Conservation (phyloP, 2,113 vertebrate species). For the Melozone crissalis region DNA sequence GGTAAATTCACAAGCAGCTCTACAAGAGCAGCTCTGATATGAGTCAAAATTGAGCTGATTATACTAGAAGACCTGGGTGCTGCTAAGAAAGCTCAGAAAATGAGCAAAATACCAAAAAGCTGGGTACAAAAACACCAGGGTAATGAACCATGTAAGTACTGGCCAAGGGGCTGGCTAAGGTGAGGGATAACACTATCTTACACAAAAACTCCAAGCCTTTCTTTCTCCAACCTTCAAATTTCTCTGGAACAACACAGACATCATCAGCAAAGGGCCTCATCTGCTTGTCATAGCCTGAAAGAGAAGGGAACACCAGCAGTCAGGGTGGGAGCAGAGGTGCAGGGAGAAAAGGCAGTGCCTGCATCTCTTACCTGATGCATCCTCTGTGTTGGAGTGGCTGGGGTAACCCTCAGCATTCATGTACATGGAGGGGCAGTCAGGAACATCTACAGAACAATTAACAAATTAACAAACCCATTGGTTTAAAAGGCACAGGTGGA, state of each 20-base stretch:
- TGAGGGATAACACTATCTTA: not conserved
- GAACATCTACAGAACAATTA: conserved; percentile 79
- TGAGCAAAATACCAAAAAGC: not conserved
- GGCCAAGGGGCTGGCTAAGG: not conserved
- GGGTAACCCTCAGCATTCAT: conserved; percentile 82
- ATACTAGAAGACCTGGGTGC: not conserved
- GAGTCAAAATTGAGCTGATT: not conserved
- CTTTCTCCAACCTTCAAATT: conserved; percentile 87
- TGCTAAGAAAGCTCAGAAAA: not conserved
- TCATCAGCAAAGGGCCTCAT: conserved; percentile 79
- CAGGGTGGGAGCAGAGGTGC: rapidly evolving
- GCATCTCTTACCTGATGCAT: conserved; percentile 64
- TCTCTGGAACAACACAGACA: conserved; percentile 94
- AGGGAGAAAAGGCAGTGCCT: not conserved
- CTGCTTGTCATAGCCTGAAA: conserved; percentile 87
- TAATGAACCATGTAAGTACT: rapidly evolving
- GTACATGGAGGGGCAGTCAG: conserved; percentile 88
- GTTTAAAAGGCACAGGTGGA: not conserved
- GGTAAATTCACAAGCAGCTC: not conserved
- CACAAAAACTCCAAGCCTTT: not conserved
- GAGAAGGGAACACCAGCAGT: not conserved
- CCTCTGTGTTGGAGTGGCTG: conserved; percentile 78
- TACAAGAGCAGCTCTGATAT: not conserved
- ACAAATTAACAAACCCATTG: not conserved
- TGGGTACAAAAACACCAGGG: not conserved